Evolutionary conservation across 2,797 vertebrate genomes (phyloP), one percentile per base, ranked within the genome.

Genomic region (Phoebastria nigripes): DNA sequence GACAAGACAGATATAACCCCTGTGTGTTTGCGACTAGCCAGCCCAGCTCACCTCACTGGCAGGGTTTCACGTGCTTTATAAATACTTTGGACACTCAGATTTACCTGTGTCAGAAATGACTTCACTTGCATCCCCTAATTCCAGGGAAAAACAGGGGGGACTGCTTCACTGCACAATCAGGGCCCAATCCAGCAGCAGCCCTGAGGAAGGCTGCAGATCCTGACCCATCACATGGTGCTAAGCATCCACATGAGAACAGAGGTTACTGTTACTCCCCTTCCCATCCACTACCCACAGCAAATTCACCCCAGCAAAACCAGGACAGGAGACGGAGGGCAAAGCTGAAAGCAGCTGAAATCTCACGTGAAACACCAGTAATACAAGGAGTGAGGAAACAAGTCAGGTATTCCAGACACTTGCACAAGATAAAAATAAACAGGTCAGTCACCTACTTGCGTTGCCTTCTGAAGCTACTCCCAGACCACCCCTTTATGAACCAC

Each of bases 381-480:
- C 9, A 35, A 39, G 47, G 29, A 41, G 35, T 5, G 12, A 69
- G 35, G 35, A 39, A 70, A 39, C 17, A 26, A 47, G 28, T 39
- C 52, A 39, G 72, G 52, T 8, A 54, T 74, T 65, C 51, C 91
- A 87, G 84, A 58, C 67, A 28, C 61, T 71, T 20, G 24, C 49
- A 44, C 26, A 59, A 37, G 54, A 80, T 28, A 55, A 44, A 90
- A 83, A 73, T 8, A 65, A 69, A 47, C 4, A 37, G 28, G 29
- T 26, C 29, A 2, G 58, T n/a, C 81, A 33, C 49, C 82, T 37
- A 25, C 44, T 69, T 1, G 0, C 1, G 0, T 25, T 56, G 66
- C 42, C 55, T 77, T 62, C 66, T 15, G 33, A 37, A 67, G 39
- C 24, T 4, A 1, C 21, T 55, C 71, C 44, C 1, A 3, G 33